Evolutionary conservation across 2,797 vertebrate genomes (phyloP).

Genomic region (Cuculus canorus): DNA sequence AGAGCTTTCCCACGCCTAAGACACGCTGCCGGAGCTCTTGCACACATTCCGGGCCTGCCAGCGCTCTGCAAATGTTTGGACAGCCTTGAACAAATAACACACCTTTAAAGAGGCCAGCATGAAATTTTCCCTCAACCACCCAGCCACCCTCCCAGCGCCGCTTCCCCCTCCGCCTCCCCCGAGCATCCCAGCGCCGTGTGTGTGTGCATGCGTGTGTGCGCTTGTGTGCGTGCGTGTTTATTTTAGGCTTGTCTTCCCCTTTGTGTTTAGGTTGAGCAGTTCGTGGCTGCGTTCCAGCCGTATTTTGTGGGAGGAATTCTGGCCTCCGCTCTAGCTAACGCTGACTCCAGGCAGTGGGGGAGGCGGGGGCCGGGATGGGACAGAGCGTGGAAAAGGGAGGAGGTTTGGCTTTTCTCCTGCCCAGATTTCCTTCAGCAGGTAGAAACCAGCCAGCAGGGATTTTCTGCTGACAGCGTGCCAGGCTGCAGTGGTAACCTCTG

Average conservation of each 20-base stretch:
- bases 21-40: slow-evolving; percentile 83
- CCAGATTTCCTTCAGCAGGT: slow-evolving; percentile 45
- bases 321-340: neutral
- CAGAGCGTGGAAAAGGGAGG: slow-evolving; percentile 13
- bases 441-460: slow-evolving; percentile 35
- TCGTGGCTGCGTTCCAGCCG: neutral
- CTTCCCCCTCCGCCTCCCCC: neutral
- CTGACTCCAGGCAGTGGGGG: neutral
- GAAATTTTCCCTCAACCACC: slow-evolving; percentile 52
- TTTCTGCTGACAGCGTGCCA: slow-evolving; percentile 36
- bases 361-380: neutral
- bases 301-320: neutral
- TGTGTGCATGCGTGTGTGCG: neutral
- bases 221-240: slow-evolving; percentile 35
- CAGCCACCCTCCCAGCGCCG: neutral
- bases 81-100: slow-evolving; percentile 98
- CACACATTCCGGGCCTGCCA: slow-evolving; percentile 93
- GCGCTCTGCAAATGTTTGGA: slow-evolving; percentile 96
- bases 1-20: slow-evolving; percentile 93
- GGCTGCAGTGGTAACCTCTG: neutral
- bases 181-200: neutral
- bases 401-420: slow-evolving; percentile 7
- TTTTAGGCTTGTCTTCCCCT: slow-evolving; percentile 16
- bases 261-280: slow-evolving; percentile 2
- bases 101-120: slow-evolving; percentile 93